phyloP scores from a whole-genome alignment of 2,113 vertebrate species.

The Oenanthe melanoleuca region DNA sequence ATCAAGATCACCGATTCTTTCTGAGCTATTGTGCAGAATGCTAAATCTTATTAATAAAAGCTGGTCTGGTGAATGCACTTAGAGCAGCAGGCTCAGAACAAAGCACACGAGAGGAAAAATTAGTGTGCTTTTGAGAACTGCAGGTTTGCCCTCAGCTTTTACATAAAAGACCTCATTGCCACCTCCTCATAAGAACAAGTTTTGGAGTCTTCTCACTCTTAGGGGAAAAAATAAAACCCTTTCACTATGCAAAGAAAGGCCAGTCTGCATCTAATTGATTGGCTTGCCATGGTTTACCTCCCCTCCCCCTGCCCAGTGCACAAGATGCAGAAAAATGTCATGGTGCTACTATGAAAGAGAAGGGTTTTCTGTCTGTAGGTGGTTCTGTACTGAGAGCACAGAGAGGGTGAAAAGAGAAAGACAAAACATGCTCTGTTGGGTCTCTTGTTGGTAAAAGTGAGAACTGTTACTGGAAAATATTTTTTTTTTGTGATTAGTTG shows the following conservation, averaged over 20 bases:
- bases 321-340: neutral
- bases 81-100: neutral
- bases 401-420: neutral
- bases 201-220: conserved; percentile 4
- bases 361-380: conserved; percentile 2
- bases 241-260: neutral
- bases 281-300: neutral
- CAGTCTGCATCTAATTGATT: neutral
- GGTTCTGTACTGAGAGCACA: neutral
- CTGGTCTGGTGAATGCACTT: neutral
- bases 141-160: neutral
- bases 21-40: neutral
- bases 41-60: neutral
- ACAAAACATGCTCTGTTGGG: neutral
- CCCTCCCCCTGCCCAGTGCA: neutral
- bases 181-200: neutral
- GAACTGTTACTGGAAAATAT: conserved; percentile 45
- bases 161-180: neutral
- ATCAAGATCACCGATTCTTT: neutral
- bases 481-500: conserved; percentile 35
- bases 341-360: neutral
- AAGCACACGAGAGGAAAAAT: neutral
- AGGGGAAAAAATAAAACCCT: neutral
- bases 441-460: conserved; percentile 43
- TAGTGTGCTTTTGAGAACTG: neutral